Conservation (phyloP, 1,140 invertebrate genomes). For the Drosophila azteca region DNA sequence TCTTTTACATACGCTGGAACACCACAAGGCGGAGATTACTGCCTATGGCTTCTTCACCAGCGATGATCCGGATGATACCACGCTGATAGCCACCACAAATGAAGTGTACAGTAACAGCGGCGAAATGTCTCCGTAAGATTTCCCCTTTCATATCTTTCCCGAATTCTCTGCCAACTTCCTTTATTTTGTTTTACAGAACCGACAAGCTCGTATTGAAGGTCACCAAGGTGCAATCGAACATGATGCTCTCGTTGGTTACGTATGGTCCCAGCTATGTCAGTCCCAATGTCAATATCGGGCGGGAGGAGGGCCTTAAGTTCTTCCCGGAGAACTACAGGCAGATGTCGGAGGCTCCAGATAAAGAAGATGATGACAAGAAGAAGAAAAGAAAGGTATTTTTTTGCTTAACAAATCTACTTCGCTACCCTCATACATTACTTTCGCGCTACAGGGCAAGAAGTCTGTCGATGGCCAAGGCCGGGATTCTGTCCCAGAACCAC, state of each 20-base stretch:
- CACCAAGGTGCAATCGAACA: slow-evolving; percentile 84
- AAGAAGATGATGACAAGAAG: slow-evolving; percentile 24
- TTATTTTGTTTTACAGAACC: slow-evolving; percentile 77
- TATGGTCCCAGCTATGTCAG: slow-evolving; percentile 87
- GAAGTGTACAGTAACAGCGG: slow-evolving; percentile 84
- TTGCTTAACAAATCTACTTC: not conserved
- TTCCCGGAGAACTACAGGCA: slow-evolving; percentile 86
- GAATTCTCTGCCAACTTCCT: not conserved
- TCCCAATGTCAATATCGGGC: slow-evolving; percentile 85
- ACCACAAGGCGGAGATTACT: slow-evolving; percentile 84
- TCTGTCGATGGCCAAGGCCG: not conserved
- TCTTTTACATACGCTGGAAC: slow-evolving; percentile 84
- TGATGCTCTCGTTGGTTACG: slow-evolving; percentile 84
- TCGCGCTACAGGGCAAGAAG: slow-evolving; percentile 18
- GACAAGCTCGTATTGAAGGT: slow-evolving; percentile 87
- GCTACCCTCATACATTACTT: not conserved
- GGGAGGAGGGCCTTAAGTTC: slow-evolving; percentile 85
- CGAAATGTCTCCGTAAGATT: slow-evolving; percentile 6
- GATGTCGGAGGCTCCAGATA: slow-evolving; percentile 33
- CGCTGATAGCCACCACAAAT: slow-evolving; percentile 84
- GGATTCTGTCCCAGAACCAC: not conserved
- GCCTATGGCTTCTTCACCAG: slow-evolving; percentile 86
- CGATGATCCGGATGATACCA: slow-evolving; percentile 84
- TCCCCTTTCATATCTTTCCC: fast-evolving
- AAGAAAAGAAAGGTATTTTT: slow-evolving; percentile 37